Evolutionary conservation across 2,888 invertebrate genomes (phyloP).

Genomic region (Phragmatobia fuliginosa): DNA sequence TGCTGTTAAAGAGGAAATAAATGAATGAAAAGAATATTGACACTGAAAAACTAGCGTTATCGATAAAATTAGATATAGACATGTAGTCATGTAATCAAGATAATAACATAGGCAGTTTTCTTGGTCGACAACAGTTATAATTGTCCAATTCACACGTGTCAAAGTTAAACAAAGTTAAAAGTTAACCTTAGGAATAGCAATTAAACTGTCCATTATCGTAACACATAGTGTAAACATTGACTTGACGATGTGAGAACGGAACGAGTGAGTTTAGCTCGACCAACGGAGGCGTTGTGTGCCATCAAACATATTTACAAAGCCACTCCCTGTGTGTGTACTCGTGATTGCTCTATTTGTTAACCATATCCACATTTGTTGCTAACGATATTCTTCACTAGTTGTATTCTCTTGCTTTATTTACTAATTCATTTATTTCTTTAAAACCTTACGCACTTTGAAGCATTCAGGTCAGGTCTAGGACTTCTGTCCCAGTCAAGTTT

Average conservation of each 20-base stretch:
- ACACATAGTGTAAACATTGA: conserved; percentile 71
- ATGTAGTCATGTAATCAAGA: neutral
- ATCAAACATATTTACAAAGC: conserved; percentile 74
- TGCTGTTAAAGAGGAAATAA: neutral
- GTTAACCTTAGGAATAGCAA: conserved; percentile 69
- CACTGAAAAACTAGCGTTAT: neutral
- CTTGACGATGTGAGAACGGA: conserved; percentile 58
- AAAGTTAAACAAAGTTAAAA: conserved; percentile 60
- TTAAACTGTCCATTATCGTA: conserved; percentile 79
- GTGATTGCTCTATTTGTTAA: conserved; percentile 65
- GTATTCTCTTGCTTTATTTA: neutral
- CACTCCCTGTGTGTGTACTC: conserved; percentile 71
- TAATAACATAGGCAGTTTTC: neutral
- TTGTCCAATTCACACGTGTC: conserved; percentile 40
- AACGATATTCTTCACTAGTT: conserved; percentile 22
- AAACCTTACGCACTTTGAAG: neutral
- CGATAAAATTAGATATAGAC: neutral
- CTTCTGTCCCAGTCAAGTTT: neutral
- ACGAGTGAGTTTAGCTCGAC: conserved; percentile 23
- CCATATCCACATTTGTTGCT: conserved; percentile 51
- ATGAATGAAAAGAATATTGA: neutral
- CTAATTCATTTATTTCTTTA: neutral
- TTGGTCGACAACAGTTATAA: conserved; percentile 12
- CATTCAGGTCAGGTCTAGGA: neutral
- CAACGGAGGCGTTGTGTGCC: conserved; percentile 57